Base-by-base conservation (phyloP, 2,113 vertebrate genomes). In the Blennius ocellaris region DNA sequence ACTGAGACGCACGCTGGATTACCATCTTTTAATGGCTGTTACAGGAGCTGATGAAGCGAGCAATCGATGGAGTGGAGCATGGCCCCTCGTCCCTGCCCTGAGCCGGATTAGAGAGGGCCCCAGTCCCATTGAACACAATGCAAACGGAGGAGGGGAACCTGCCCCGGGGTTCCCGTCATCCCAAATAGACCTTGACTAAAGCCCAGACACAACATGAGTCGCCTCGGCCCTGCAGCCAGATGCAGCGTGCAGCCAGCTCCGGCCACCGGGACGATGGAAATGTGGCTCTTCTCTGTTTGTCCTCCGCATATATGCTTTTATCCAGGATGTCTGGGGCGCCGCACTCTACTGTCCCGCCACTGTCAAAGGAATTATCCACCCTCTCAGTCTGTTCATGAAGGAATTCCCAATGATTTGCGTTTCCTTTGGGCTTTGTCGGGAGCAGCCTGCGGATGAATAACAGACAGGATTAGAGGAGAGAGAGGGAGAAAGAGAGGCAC, bases 301-400 rank as follows among this genome's bases (percentile, higher is more conserved):
- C 21, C 21, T 30, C 21, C 21, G 21, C 21, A 30, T 30, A 30
- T 69, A 41, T 55, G 51, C 76, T 80, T 85, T 79, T 51, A 79
- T 84, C 69, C 61, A 38, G 49, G 14, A 60, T 39, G 56, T 86
- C 83, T 89, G 81, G 72, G 49, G 59, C 60, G 52, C 50, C 36
- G 45, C 21, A 30, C 21, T 30, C 21, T 30, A 30, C 21, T 30
- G 21, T 30, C 21, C 21, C 21, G 21, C 21, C 21, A 30, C 59
- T 67, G 83, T 84, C 88, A 84, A 80, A 88, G 67, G 85, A 89
- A 87, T 91, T 87, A 83, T 81, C 74, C 89, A 81, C 69, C 83
- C 80, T 76, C 75, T 81, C 78, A 54, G 50, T 62, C 67, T 83
- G 68, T 75, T 87, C 87, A 87, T 67, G 76, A 82, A 83, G 77